These are phyloP conservation scores for Noctuana brunneofusca DNA, from an alignment of 2,888 invertebrate genomes.

Conservation along the genomic window DNA sequence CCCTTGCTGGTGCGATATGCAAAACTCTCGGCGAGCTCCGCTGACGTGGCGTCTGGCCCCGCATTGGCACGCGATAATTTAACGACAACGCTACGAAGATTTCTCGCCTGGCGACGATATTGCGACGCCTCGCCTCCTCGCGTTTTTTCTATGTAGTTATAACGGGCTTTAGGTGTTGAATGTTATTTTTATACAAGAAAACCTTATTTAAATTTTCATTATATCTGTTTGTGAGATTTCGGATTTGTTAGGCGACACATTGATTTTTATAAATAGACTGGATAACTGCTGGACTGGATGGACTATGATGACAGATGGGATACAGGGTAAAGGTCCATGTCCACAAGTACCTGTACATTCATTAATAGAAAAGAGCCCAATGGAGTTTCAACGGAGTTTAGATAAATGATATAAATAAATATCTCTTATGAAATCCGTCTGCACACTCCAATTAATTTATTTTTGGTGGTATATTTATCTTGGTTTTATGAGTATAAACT, in stretches of 20 bases:
- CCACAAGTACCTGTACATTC: too few species aligned
- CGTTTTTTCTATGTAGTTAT: constrained; percentile 34
- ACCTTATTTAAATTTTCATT: constrained; percentile 28
- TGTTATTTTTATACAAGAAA: constrained; percentile 29
- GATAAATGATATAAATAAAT: too few species aligned
- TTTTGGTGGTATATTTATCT: neutral
- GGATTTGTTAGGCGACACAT: too few species aligned
- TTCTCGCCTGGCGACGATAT: constrained; percentile 63
- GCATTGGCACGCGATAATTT: constrained; percentile 70
- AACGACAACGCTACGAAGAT: constrained; percentile 64
- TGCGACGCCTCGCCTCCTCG: constrained; percentile 58
- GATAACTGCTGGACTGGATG: too few species aligned
- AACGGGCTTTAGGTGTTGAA: constrained; percentile 22
- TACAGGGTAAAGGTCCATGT: too few species aligned
- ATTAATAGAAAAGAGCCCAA: too few species aligned
- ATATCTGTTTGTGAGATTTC: neutral
- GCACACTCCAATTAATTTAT: neutral
- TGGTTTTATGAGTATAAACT: neutral
- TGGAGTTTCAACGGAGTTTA: too few species aligned
- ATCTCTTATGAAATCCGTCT: neutral
- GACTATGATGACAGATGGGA: too few species aligned
- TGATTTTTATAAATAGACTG: too few species aligned
- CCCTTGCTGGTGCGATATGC: constrained; percentile 70
- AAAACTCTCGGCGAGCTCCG: constrained; percentile 60
- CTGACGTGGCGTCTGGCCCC: constrained; percentile 73